Conservation (phyloP, 2,888 invertebrate genomes). For the Andricus curvator region DNA sequence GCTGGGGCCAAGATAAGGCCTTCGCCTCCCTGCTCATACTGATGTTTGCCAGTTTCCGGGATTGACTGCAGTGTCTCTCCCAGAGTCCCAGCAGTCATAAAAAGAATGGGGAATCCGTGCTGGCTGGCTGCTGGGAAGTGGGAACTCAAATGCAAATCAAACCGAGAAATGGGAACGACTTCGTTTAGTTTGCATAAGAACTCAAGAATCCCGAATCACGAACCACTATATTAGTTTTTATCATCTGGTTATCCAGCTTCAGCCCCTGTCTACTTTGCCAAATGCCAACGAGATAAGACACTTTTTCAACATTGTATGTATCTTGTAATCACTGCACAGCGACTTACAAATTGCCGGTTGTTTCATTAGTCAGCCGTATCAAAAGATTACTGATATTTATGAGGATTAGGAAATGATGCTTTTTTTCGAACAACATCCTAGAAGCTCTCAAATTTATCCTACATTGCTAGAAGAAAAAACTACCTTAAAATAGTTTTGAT, state of each 20-base stretch:
- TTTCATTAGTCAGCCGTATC: not conserved
- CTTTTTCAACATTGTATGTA: not conserved
- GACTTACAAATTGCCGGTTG: not conserved
- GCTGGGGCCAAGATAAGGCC: not conserved
- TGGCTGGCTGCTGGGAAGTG: not conserved
- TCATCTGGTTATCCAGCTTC: not conserved
- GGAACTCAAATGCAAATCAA: constrained; percentile 6
- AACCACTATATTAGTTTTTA: constrained; percentile 1
- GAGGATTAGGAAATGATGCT: no score
- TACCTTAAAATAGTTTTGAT: no score
- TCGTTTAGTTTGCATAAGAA: constrained; percentile 4
- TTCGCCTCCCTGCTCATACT: not conserved
- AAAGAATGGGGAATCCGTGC: not conserved
- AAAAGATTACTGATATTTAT: no score
- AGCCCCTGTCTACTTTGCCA: not conserved
- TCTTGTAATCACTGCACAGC: not conserved
- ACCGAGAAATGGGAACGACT: not conserved
- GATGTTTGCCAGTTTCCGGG: constrained; percentile 6
- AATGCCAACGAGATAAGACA: not conserved
- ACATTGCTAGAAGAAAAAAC: no score
- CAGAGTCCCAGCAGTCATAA: not conserved
- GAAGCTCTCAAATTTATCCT: no score
- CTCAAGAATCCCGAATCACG: not conserved
- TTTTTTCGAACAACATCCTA: no score
- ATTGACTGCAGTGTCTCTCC: not conserved